These are phyloP conservation scores for Idaea biselata DNA, from an alignment of 2,888 invertebrate genomes.

Conservation along the genomic window DNA sequence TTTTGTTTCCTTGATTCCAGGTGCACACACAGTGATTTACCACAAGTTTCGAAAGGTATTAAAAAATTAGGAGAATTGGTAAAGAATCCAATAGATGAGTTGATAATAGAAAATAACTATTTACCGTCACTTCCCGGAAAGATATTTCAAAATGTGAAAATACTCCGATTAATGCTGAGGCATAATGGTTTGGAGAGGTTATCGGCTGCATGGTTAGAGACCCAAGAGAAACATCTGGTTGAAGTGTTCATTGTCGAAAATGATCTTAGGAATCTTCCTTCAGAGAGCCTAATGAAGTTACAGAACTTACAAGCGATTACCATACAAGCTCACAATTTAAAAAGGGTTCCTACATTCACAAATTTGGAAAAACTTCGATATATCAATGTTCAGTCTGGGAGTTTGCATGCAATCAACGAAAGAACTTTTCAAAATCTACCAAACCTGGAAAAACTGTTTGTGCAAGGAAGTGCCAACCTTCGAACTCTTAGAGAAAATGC, in stretches of 20 bases:
- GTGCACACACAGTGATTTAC: constrained; percentile 95
- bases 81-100: constrained; percentile 88
- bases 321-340: constrained; percentile 87
- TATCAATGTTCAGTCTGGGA: constrained; percentile 85
- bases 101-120: constrained; percentile 93
- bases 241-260: constrained; percentile 93
- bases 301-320: constrained; percentile 91
- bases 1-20: constrained; percentile 65
- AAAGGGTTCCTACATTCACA: constrained; percentile 87
- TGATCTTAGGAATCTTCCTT: constrained; percentile 87
- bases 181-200: constrained; percentile 91
- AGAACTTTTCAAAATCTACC: constrained; percentile 86
- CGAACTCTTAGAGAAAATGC: constrained; percentile 86
- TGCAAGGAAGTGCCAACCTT: constrained; percentile 85
- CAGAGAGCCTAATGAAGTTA: constrained; percentile 87
- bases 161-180: constrained; percentile 89
- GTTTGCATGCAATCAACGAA: constrained; percentile 83
- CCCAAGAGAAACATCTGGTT: constrained; percentile 87
- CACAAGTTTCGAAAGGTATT: constrained; percentile 87
- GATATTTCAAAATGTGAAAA: constrained; percentile 87
- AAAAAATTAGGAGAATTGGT: constrained; percentile 85
- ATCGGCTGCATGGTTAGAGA: constrained; percentile 89
- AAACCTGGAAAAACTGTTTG: constrained; percentile 86
- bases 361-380: constrained; percentile 87
- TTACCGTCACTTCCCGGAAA: constrained; percentile 91